Percentiles rank a stretch among this genome's conserved stretches.
These are phyloP conservation scores for Bufo gargarizans DNA, from an alignment of 2,113 vertebrate species.

Conservation along the genomic window DNA sequence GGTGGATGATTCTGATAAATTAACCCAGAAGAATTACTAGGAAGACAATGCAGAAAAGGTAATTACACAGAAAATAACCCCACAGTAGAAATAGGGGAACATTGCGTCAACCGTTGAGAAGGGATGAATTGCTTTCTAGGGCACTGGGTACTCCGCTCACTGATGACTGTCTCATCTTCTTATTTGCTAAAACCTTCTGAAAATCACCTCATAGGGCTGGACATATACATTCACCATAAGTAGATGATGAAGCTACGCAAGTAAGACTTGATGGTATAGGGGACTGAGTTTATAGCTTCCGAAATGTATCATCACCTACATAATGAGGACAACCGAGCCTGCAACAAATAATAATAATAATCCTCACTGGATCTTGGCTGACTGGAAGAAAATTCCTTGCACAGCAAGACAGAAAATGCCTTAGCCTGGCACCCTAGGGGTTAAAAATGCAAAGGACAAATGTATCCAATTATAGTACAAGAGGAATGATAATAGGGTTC, in stretches of 20 bases:
- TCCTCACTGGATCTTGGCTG: slow-evolving; percentile 1
- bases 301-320: slow-evolving; percentile 7
- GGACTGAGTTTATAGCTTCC: neutral
- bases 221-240: neutral
- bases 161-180: neutral
- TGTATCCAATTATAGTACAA: neutral
- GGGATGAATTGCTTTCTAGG: slow-evolving; percentile 11
- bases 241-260: neutral
- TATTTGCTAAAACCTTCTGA: slow-evolving; percentile 4
- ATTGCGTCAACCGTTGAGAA: neutral
- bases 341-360: slow-evolving; percentile 11
- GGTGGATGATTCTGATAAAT: slow-evolving; percentile 49
- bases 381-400: slow-evolving; percentile 1
- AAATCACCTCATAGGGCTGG: neutral
- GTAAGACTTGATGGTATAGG: neutral
- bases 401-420: neutral
- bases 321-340: neutral
- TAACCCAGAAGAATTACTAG: slow-evolving; percentile 33
- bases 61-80: slow-evolving; percentile 31
- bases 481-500: neutral
- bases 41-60: slow-evolving; percentile 17
- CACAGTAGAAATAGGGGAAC: slow-evolving; percentile 4
- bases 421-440: neutral
- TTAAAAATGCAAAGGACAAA: neutral
- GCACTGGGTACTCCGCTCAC: neutral